Conservation (phyloP, 1,140 invertebrate species). For the Lepidurus apus region DNA sequence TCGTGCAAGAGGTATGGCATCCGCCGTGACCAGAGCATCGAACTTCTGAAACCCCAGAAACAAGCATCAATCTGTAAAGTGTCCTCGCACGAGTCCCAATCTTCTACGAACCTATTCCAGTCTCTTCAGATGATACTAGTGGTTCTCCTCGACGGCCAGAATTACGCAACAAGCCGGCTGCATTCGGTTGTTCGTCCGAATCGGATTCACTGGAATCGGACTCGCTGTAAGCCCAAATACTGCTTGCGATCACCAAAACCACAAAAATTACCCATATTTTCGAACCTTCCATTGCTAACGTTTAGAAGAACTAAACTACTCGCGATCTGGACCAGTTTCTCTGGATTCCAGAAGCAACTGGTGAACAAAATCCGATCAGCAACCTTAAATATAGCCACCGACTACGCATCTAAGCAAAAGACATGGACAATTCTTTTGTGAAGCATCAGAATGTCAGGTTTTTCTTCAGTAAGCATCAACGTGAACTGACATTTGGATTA, state of each 20-base stretch:
- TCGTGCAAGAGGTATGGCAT: background rate
- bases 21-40: background rate
- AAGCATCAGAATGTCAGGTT: constrained; percentile 5
- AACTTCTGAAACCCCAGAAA: background rate
- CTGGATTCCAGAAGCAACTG: background rate
- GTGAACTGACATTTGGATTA: background rate
- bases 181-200: background rate
- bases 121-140: background rate
- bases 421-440: background rate
- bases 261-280: background rate
- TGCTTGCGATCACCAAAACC: background rate
- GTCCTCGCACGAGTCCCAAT: background rate
- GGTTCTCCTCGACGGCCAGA: no score
- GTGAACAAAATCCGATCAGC: background rate
- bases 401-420: background rate
- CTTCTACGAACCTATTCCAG: background rate
- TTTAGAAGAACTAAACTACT: background rate
- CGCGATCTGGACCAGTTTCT: background rate
- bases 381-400: background rate
- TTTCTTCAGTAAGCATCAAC: background rate
- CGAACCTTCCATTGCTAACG: background rate
- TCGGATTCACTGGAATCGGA: background rate
- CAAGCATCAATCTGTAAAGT: background rate
- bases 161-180: no score
- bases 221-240: background rate